phyloP scores from a whole-genome alignment of 2,113 vertebrate genomes.

The Parus major region DNA sequence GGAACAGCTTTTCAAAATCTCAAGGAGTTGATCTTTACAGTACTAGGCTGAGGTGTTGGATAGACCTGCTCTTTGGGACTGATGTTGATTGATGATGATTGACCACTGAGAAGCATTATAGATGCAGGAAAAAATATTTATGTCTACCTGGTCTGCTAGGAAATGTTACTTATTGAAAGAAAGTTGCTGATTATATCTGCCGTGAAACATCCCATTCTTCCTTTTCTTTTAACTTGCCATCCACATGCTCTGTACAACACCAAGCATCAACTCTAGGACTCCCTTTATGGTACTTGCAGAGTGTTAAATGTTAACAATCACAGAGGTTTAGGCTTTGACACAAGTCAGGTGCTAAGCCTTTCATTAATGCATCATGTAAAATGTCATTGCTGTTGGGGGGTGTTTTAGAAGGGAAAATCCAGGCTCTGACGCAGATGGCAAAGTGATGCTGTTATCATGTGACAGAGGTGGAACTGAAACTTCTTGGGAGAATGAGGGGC shows the following conservation, averaged over 20 bases:
- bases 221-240: neutral
- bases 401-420: neutral
- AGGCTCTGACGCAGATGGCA: neutral
- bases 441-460: neutral
- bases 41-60: neutral
- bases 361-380: neutral
- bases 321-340: neutral
- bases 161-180: neutral
- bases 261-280: neutral
- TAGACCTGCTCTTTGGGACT: neutral
- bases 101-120: neutral
- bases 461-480: conserved; percentile 16
- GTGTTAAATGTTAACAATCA: neutral
- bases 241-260: neutral
- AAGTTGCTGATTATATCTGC: neutral
- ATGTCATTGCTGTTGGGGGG: neutral
- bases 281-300: neutral
- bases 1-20: neutral
- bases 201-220: neutral
- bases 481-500: neutral
- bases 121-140: neutral
- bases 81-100: neutral
- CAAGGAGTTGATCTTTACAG: neutral
- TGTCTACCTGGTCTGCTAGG: neutral
- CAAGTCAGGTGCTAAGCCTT: neutral